phyloP scores from a whole-genome alignment of 2,113 vertebrate genomes.

The Poecilia latipinna region DNA sequence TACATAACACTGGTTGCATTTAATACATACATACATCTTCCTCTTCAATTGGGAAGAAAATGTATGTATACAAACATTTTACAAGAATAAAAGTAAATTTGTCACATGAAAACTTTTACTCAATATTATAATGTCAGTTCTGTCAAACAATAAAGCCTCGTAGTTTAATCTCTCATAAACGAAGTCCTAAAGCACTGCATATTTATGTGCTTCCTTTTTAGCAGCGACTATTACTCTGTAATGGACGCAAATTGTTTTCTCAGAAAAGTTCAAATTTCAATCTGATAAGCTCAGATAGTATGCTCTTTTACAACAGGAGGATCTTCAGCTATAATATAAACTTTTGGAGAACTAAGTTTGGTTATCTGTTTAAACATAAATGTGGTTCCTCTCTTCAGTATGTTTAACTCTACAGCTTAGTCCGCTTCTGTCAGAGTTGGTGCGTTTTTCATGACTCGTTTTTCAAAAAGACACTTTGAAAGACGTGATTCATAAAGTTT shows the following conservation, averaged over 20 bases:
- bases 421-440: background rate
- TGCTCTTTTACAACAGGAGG: background rate
- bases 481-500: background rate
- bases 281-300: background rate
- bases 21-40: too few species aligned
- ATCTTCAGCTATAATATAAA: background rate
- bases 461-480: background rate
- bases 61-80: too few species aligned
- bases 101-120: too few species aligned
- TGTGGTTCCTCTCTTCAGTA: background rate
- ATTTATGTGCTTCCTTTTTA: background rate
- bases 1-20: too few species aligned
- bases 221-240: background rate
- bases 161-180: too few species aligned
- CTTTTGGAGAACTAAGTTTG: background rate
- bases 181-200: too few species aligned
- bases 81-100: too few species aligned
- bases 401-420: background rate
- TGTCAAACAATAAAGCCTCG: too few species aligned
- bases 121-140: too few species aligned
- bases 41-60: too few species aligned
- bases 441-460: background rate
- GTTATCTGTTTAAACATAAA: background rate
- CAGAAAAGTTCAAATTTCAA: background rate
- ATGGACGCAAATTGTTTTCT: background rate